phyloP scores from a whole-genome alignment of 2,113 vertebrate species.

The Hyperoodon ampullatus region DNA sequence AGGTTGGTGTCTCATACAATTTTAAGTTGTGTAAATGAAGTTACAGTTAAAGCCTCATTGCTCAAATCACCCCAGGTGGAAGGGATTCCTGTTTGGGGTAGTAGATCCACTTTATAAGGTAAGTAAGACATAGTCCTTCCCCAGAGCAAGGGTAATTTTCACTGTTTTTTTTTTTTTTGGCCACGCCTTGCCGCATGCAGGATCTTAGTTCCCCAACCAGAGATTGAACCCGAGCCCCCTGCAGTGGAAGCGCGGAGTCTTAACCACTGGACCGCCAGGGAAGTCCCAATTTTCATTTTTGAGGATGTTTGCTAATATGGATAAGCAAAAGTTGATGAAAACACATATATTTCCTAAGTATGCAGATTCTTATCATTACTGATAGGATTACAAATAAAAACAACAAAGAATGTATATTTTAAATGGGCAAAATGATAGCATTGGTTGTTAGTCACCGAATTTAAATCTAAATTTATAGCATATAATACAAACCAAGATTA shows the following conservation, averaged over 20 bases:
- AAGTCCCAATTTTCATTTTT: background rate
- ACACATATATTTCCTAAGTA: conserved; percentile 17
- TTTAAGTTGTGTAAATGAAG: background rate
- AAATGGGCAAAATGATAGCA: conserved; percentile 1
- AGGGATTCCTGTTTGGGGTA: background rate
- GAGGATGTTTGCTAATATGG: background rate
- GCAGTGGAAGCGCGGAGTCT: too few relatives aligned
- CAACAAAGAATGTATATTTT: background rate
- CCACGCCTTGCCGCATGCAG: accelerated
- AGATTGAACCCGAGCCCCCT: too few relatives aligned
- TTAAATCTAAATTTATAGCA: conserved; percentile 10
- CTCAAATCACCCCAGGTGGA: background rate
- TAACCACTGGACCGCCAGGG: too few relatives aligned
- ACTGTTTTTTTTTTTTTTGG: too few relatives aligned
- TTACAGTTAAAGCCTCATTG: background rate
- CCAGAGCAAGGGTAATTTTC: conserved; percentile 18
- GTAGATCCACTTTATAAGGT: background rate
- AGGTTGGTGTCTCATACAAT: background rate
- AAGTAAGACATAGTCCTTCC: background rate
- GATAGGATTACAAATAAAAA: background rate
- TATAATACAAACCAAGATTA: background rate
- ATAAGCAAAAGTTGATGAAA: background rate
- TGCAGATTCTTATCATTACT: background rate
- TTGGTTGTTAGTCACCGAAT: background rate
- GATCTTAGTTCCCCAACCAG: too few relatives aligned